phyloP scores from a whole-genome alignment of 1,140 invertebrate species.

The Cecropterus lyciades region DNA sequence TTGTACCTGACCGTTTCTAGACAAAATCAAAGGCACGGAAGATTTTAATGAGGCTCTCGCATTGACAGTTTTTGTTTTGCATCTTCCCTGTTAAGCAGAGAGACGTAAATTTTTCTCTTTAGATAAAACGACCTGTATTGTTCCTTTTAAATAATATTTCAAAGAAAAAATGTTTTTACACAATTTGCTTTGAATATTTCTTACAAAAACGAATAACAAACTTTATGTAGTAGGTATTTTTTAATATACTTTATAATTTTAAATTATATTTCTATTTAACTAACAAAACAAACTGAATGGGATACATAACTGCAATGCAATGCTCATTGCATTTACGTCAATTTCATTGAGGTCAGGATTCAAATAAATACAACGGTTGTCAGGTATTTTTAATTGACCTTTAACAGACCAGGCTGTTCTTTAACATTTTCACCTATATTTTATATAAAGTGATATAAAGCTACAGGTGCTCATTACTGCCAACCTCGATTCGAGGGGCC shows the following conservation, averaged over 20 bases:
- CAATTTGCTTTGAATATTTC: conserved; percentile 6
- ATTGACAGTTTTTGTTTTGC: conserved; percentile 77
- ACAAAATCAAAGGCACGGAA: conserved; percentile 80
- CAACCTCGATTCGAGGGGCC: conserved; percentile 20
- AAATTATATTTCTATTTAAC: neutral
- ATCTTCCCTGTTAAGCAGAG: conserved; percentile 46
- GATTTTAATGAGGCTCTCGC: conserved; percentile 78
- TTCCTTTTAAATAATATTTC: conserved; percentile 28
- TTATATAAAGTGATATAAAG: conserved; percentile 18
- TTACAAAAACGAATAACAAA: neutral
- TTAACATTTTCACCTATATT: neutral
- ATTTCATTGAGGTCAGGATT: too few relatives aligned
- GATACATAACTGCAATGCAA: too few relatives aligned
- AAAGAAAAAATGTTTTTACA: conserved; percentile 5
- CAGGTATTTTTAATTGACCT: neutral
- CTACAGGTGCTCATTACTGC: conserved; percentile 30
- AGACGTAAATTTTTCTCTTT: conserved; percentile 35
- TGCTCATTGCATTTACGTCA: too few relatives aligned
- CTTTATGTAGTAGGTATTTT: too few relatives aligned
- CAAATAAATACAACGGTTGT: too few relatives aligned
- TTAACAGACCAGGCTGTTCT: neutral
- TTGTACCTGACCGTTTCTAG: conserved; percentile 69
- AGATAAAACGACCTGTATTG: conserved; percentile 33
- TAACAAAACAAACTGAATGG: neutral
- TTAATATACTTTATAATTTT: neutral